These are phyloP conservation scores for Pterocles burchelli DNA, from an alignment of 2,113 vertebrate genomes.

Conservation along the genomic window DNA sequence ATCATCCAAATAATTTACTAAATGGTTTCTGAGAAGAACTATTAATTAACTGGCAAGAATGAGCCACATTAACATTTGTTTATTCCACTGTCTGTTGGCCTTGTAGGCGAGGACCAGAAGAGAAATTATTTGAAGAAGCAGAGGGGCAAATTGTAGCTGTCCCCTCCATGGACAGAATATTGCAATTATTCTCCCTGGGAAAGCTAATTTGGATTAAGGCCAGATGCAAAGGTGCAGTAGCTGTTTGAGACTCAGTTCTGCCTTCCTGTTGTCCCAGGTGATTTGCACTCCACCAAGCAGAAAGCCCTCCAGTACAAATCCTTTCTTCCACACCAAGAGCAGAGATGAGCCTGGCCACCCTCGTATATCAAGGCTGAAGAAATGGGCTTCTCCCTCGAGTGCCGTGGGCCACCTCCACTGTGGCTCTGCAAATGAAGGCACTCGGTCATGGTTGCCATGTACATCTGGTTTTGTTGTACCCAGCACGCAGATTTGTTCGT, in stretches of 20 bases:
- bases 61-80: conserved; percentile 33
- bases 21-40: conserved; percentile 59
- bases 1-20: conserved; percentile 63
- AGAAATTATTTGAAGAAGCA: background rate
- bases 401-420: fast-evolving
- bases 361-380: background rate
- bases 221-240: background rate
- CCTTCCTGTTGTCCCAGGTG: background rate
- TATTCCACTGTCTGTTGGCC: background rate
- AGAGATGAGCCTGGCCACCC: no score
- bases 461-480: background rate
- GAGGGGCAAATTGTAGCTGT: background rate
- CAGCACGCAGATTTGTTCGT: background rate
- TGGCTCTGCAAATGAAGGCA: background rate
- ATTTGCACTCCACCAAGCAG: background rate
- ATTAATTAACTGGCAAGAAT: conserved; percentile 62
- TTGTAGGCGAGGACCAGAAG: background rate
- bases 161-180: background rate
- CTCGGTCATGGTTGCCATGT: background rate
- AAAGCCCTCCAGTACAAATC: background rate
- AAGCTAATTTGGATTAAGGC: background rate
- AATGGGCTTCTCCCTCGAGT: background rate
- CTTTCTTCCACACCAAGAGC: background rate
- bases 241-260: background rate
- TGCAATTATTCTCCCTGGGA: background rate